Evolutionary conservation across 2,797 vertebrate genomes (phyloP), one percentile per base, ranked within the genome.

Genomic region (Labroides dimidiatus): DNA sequence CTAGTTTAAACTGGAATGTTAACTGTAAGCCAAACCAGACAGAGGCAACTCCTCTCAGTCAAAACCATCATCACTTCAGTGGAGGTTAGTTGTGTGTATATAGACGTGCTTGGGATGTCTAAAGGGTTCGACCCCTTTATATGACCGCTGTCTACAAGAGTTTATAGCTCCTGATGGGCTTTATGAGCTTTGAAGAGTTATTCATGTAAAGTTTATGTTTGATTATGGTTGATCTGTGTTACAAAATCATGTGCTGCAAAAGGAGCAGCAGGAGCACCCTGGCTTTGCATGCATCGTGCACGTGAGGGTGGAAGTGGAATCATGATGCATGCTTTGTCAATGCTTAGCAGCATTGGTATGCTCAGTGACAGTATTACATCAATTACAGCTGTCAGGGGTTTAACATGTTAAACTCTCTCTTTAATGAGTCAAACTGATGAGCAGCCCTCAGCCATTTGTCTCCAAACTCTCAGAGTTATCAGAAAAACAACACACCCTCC

Each of bases 311-410:
- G 50, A 78, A 76, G 74, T 39, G 78, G 61, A 66, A 77, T 33
- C 20, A 50, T 16, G 19, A 41, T 69, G 21, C 62, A 66, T 49
- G 24, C 39, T 48, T 16, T 16, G 21, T 0, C 14, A 37, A 37
- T 15, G 65, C 75, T 66, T 4, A 20, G n/a, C 68, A 74, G 64
- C 37, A 65, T 64, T 39, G 19, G 63, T 64, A 43, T 43, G 30
- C 51, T 75, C n/a, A 39, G 58, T 42, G 50, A 17, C 37, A 64
- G 68, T 51, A 72, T 76, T 52, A 66, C 69, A 45, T 47, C 65
- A 72, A 82, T 86, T 78, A 70, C 14, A 78, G 11, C 52, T 65
- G 64, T 70, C 69, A 71, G 55, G 69, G 55, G 72, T 69, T 80
- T 61, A 75, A 42, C 36, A 56, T 54, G 70, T 61, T 51, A 76